Percentiles rank a stretch among this genome's conserved stretches.
Conservation (phyloP, 2,888 invertebrate genomes). For the Caenorhabditis sp. region DNA sequence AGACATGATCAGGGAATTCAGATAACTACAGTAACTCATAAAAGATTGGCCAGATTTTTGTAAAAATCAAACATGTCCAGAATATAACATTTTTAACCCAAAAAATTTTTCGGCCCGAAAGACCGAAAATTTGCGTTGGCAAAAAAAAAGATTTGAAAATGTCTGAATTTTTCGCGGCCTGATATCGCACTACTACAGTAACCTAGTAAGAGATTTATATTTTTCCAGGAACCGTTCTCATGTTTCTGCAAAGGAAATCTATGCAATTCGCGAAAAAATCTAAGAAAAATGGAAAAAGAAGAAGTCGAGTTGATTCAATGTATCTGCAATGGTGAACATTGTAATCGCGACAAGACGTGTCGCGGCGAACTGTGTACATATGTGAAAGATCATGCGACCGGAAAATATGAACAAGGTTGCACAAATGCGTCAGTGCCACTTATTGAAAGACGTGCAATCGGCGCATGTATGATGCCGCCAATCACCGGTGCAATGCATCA, state of each 20-base stretch:
- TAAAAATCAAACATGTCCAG: no score
- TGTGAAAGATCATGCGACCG: conserved; percentile 62
- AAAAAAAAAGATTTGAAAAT: background rate
- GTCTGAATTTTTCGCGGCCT: background rate
- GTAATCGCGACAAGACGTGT: conserved; percentile 57
- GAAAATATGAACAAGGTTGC: conserved; percentile 65
- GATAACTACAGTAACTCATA: no score
- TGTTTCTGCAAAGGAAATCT: conserved; percentile 66
- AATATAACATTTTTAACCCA: no score
- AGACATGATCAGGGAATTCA: no score
- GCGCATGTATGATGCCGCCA: conserved; percentile 67
- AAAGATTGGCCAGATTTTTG: no score
- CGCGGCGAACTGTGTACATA: conserved; percentile 66
- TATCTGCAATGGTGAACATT: conserved; percentile 64
- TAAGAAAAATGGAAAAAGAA: conserved; percentile 53
- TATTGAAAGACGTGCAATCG: conserved; percentile 64
- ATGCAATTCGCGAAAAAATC: conserved; percentile 59
- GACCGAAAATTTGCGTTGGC: no score
- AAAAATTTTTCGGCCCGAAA: no score
- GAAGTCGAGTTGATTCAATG: conserved; percentile 58
- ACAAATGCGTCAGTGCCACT: conserved; percentile 67
- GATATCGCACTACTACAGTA: no score
- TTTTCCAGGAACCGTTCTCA: conserved; percentile 62
- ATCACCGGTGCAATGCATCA: conserved; percentile 70
- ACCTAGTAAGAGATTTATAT: background rate